A percentile compares a stretch with the other conserved stretches of the same genome.
phyloP scores from a whole-genome alignment of 2,113 vertebrate species.

The Excalfactoria chinensis region DNA sequence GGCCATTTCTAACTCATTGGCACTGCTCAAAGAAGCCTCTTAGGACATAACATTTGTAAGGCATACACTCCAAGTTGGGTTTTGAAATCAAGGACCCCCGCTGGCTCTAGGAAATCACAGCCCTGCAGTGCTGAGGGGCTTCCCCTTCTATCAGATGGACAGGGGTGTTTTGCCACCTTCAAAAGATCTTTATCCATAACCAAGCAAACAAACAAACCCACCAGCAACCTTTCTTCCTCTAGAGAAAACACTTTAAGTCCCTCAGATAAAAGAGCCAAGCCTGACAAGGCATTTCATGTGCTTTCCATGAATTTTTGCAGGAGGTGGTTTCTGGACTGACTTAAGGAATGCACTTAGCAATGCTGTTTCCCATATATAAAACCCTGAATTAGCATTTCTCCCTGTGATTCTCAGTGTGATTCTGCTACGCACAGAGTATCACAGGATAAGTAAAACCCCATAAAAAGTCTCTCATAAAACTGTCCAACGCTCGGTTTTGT shows the following conservation, averaged over 20 bases:
- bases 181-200: neutral
- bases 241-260: neutral
- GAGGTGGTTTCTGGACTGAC: constrained; percentile 5
- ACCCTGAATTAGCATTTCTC: constrained; percentile 19
- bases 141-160: neutral
- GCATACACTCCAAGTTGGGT: neutral
- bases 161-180: neutral
- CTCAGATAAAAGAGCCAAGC: constrained; percentile 9
- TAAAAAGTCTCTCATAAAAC: neutral
- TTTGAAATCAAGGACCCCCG: neutral
- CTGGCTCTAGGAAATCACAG: neutral
- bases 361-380: neutral
- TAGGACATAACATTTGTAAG: neutral
- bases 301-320: constrained; percentile 1
- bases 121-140: neutral
- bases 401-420: neutral
- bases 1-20: neutral
- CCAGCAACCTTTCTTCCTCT: neutral
- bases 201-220: neutral
- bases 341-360: constrained; percentile 40
- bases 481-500: neutral
- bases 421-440: neutral
- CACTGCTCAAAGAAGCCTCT: neutral
- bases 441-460: neutral
- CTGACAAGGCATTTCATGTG: neutral